phyloP scores from a whole-genome alignment of 2,888 invertebrate species.

The Caenorhabditis sp. region DNA sequence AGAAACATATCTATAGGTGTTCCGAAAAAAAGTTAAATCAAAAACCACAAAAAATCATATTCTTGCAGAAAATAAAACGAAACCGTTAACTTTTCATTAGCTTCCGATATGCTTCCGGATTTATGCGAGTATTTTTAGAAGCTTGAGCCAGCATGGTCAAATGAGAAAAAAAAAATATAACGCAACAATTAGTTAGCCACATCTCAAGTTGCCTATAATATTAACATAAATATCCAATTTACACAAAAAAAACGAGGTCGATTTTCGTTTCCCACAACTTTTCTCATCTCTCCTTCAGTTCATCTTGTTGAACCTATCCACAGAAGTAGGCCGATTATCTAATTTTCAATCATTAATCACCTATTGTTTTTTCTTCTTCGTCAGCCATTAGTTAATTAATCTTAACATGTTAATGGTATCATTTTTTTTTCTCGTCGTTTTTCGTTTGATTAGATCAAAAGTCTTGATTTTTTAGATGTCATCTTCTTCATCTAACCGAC shows the following conservation, averaged over 20 bases:
- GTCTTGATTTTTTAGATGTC: not conserved
- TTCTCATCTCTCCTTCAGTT: too few species aligned
- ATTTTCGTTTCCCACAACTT: not conserved
- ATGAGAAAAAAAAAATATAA: not conserved
- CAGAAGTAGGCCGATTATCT: not conserved
- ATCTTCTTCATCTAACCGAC: constrained; percentile 34
- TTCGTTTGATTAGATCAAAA: not conserved
- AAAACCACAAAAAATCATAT: not conserved
- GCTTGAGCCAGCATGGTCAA: not conserved
- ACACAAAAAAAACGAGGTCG: not conserved
- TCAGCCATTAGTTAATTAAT: not conserved
- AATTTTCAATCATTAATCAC: not conserved
- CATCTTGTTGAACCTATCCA: not conserved
- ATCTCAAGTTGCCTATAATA: not conserved
- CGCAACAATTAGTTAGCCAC: not conserved
- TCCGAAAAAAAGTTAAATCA: not conserved
- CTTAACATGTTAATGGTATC: not conserved
- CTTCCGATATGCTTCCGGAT: not conserved
- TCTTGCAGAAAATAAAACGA: not conserved
- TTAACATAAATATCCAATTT: not conserved
- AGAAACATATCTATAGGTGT: not conserved
- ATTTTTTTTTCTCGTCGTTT: not conserved
- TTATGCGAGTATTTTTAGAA: not conserved
- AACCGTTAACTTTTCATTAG: not conserved
- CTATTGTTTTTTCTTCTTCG: not conserved